Conservation (phyloP, 2,888 invertebrate genomes). For the Trachelus tabidus region DNA sequence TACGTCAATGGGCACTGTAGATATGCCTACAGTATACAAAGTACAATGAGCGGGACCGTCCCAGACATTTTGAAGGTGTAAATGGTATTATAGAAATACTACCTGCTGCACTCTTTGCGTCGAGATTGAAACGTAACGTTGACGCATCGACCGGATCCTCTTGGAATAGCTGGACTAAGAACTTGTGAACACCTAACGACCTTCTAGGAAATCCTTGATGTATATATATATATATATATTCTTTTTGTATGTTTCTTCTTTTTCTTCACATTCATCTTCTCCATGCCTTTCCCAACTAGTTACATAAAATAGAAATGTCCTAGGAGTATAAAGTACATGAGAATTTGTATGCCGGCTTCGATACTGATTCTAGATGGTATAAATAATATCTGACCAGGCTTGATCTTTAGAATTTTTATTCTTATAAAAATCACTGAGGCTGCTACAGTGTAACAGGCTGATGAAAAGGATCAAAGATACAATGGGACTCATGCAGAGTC, state of each 20-base stretch:
- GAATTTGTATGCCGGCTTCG: not conserved
- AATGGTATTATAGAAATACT: slow-evolving; percentile 39
- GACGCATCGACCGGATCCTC: slow-evolving; percentile 31
- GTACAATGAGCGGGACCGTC: not conserved
- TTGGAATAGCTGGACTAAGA: not conserved
- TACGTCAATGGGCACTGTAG: slow-evolving; percentile 44
- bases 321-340: not conserved
- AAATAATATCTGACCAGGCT: not conserved
- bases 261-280: not conserved
- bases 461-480: not conserved
- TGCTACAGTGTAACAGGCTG: not conserved
- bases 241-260: not conserved
- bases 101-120: slow-evolving; percentile 31
- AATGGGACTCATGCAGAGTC: not conserved
- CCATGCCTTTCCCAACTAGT: not conserved
- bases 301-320: not conserved
- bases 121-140: slow-evolving; percentile 49
- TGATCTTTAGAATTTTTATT: not conserved
- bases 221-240: not conserved
- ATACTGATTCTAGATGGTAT: not conserved
- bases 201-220: not conserved
- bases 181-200: not conserved
- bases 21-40: not conserved
- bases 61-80: slow-evolving; percentile 28
- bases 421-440: not conserved